Evolutionary conservation across 2,113 vertebrate genomes (phyloP).

Genomic region (Microcebus murinus): DNA sequence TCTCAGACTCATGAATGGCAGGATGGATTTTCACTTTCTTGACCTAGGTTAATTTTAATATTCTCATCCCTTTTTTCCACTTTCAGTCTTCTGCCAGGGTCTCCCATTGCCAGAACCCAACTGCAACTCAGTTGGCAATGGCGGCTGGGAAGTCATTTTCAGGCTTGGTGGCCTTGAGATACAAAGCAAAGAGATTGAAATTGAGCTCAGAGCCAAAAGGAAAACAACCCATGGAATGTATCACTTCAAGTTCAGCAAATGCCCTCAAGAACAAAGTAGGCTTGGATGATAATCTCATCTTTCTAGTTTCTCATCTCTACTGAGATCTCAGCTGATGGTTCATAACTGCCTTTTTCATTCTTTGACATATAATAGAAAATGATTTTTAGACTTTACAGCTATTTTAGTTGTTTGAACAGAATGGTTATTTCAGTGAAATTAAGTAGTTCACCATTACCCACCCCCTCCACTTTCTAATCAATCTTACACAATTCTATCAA

Average conservation of each 20-base stretch:
- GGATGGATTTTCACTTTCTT: background rate
- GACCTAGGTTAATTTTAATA: background rate
- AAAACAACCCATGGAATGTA: background rate
- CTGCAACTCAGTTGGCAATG: background rate
- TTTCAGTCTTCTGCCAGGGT: background rate
- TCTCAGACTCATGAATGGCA: background rate
- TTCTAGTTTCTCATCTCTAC: background rate
- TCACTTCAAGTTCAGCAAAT: slow-evolving; percentile 12
- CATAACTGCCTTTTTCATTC: background rate
- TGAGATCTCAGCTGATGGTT: background rate
- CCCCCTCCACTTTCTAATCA: background rate
- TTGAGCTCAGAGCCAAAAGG: background rate
- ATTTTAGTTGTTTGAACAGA: background rate
- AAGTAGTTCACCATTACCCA: background rate
- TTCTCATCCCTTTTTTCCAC: background rate
- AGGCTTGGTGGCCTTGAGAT: background rate
- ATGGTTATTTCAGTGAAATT: slow-evolving; percentile 1
- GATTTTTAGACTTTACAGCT: background rate
- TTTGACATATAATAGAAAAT: slow-evolving; percentile 22
- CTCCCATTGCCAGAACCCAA: background rate
- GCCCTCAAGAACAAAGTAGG: background rate
- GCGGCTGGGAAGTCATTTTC: background rate
- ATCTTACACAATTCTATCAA: background rate
- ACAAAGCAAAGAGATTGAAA: background rate
- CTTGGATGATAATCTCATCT: background rate